Base-by-base conservation (phyloP, 1,140 invertebrate species). In the Nymphalis io region DNA sequence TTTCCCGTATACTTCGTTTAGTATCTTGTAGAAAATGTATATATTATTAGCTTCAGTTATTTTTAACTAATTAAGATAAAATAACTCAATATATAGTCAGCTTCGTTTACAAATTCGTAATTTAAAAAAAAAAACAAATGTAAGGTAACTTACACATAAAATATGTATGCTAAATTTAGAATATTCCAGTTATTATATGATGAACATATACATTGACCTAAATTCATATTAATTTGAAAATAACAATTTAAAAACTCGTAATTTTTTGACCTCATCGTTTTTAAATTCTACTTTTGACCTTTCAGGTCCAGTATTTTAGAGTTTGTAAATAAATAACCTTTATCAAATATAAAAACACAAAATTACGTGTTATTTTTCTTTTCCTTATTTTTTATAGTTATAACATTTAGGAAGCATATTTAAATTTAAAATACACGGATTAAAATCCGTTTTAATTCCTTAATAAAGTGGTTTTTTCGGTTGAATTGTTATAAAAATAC, bases 401-500 rank as follows among this genome's bases (percentile, higher is more conserved):
- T 6, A 42, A 51, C 42, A 64, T 65, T 64, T 60, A 59, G 61
- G 68, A 65, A 70, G 62, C 68, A 60, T 40, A 70, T 70, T 70
- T 65, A 38, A 46, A 65, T 70, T 70, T 70, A 42, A 70, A 65
- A 70, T 70, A 62, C 61, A 40, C 61, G 58, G 62, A 71, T 71
- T 71, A 71, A 71, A 65, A 33, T 60, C 53, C 33, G 69, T 60
- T 58, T 68, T 83, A 85, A 85, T 85, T 77, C 80, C 78, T 77
- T 87, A 79, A 84, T 77, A 78, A 81, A 83, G 73, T 74, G 68
- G 57, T 79, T 79, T 84, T n/a, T 82, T 83, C 78, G 79, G 74
- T 80, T 78, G 81, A 78, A 82, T 84, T 79, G 80, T 80, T 72
- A 82, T 82, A 83, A 81, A 72, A 70, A 73, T 38, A 20, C 21